phyloP scores from a whole-genome alignment of 2,113 vertebrate genomes.

The Tauraco erythrolophus region DNA sequence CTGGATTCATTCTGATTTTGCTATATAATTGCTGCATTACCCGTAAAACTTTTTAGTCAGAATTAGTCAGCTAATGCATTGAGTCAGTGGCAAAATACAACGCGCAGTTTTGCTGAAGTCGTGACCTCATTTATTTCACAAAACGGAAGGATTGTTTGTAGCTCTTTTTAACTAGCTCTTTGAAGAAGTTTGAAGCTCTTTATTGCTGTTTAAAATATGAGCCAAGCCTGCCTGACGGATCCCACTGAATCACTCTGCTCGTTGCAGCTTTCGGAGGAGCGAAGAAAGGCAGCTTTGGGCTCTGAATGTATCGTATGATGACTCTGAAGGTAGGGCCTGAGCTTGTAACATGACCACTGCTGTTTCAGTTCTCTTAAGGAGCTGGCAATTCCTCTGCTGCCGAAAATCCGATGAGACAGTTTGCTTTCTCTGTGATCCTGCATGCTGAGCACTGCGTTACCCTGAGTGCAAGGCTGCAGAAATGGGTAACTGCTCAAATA shows the following conservation, averaged over 20 bases:
- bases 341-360: background rate
- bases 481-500: background rate
- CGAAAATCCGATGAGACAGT: background rate
- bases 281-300: background rate
- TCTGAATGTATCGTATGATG: background rate
- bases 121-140: background rate
- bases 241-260: background rate
- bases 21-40: background rate
- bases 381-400: background rate
- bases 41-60: background rate
- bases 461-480: background rate
- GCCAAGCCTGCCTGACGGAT: accelerated
- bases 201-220: background rate
- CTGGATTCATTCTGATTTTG: background rate
- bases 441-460: background rate
- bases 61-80: background rate
- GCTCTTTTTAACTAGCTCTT: background rate
- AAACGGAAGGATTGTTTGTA: background rate
- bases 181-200: background rate
- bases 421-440: background rate
- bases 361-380: background rate
- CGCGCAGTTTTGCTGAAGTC: background rate
- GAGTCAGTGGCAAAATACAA: background rate
- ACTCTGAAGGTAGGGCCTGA: background rate
- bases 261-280: background rate